Evolutionary conservation across 2,888 invertebrate genomes (phyloP), one percentile per base, ranked within the genome.

Genomic region (Nipponacmea schrenckii): DNA sequence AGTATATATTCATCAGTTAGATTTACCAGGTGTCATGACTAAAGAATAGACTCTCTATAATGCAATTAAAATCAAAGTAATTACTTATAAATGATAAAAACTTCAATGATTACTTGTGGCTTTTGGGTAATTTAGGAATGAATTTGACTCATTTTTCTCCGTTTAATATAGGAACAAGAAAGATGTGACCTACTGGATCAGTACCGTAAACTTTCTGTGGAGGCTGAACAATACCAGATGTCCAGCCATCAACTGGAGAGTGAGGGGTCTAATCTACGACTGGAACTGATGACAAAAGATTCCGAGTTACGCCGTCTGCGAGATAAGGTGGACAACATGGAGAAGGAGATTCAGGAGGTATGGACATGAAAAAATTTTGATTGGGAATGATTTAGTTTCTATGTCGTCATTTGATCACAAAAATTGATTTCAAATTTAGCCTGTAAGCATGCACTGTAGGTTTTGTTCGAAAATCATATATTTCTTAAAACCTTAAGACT

Each of bases 211-310:
- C 77, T 89, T 71, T 86, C 85, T 24, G 75, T 82, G 46, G 88
- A 89, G 78, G 85, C 88, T 0, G 89, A 88, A 73, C 84, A 84
- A 71, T 85, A 86, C 73, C 87, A 89, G 83, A 86, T 86, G 1
- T 81, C 85, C 65, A 84, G 84, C 24, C 87, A 87, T 73, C 87
- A 88, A 73, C 82, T 89, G 71, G 89, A 89, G 83, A 86, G 86
- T 64, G 87, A 89, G 75, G 86, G 86, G 7, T 87, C 88, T 2
- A 87, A 85, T 74, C 80, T 88, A 50, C 77, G 86, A 62, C 79
- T 88, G n/a, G 89, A 89, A 76, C 72, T 89, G 64, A 84, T 87
- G 80, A 86, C 87, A 12, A 86, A 82, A 72, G 88, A 89, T 70
- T 85, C 86, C 0, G 89, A 89, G 73, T 76, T 87, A 26, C 79